Evolutionary conservation across 2,888 invertebrate species (phyloP).

Genomic region (Limnephilus auricula): DNA sequence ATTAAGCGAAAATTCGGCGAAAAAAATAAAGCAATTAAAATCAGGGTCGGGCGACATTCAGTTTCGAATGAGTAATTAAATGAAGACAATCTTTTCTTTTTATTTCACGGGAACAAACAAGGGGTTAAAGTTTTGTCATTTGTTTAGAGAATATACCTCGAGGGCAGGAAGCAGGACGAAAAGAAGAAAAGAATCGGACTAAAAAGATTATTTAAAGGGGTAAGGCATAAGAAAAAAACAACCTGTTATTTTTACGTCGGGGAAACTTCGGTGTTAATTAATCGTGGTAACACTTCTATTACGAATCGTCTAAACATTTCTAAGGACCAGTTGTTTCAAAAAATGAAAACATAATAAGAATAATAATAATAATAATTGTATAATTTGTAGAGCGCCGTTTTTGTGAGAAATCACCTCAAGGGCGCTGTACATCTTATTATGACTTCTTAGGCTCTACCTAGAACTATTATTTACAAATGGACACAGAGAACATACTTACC

Average conservation of each 20-base stretch:
- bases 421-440: too few species aligned
- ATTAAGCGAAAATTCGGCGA: constrained; percentile 37
- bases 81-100: constrained; percentile 48
- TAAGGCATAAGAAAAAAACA: neutral
- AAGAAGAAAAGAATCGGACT: neutral
- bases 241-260: neutral
- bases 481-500: too few species aligned
- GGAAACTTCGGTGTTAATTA: neutral
- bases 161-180: neutral
- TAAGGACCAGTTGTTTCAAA: too few species aligned
- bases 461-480: too few species aligned
- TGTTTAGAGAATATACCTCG: constrained; percentile 41
- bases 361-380: too few species aligned
- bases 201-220: neutral
- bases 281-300: neutral
- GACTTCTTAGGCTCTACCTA: too few species aligned
- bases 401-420: too few species aligned
- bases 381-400: too few species aligned
- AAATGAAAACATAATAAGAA: too few species aligned
- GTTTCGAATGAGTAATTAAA: constrained; percentile 60
- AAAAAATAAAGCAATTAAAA: constrained; percentile 49
- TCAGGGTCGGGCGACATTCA: constrained; percentile 33
- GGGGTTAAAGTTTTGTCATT: constrained; percentile 59
- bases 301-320: neutral
- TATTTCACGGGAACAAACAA: constrained; percentile 41